Evolutionary conservation across 2,888 invertebrate species (phyloP).

Genomic region (Lamellibrachia satsuma): DNA sequence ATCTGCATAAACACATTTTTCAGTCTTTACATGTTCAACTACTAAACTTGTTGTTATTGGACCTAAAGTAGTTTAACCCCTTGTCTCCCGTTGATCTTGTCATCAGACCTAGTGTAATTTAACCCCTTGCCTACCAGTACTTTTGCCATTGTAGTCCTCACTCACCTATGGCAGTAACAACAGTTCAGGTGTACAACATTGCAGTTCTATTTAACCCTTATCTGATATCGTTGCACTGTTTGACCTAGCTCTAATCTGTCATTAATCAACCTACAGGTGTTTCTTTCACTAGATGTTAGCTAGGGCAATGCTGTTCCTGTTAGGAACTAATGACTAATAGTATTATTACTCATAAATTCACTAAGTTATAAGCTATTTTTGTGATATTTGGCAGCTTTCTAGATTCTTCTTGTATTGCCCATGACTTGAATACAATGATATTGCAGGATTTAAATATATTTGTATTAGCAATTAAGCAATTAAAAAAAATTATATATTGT

Average conservation of each 20-base stretch:
- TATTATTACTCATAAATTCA: too few species aligned
- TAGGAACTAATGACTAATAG: not conserved
- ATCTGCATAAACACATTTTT: too few species aligned
- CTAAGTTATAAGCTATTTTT: too few species aligned
- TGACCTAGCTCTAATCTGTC: not conserved
- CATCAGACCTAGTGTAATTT: not conserved
- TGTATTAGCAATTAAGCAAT: too few species aligned
- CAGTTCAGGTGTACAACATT: not conserved
- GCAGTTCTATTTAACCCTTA: not conserved
- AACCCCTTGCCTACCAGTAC: not conserved
- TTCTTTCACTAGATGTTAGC: not conserved
- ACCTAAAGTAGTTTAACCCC: not conserved
- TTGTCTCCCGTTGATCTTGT: not conserved
- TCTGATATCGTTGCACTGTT: not conserved
- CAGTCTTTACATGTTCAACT: not conserved
- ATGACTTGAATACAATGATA: too few species aligned
- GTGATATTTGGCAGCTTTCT: too few species aligned
- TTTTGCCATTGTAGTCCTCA: not conserved
- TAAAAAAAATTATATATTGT: too few species aligned
- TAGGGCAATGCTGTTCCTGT: not conserved
- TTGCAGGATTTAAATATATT: too few species aligned
- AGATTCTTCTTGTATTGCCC: too few species aligned
- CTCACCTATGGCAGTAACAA: not conserved
- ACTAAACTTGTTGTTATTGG: not conserved
- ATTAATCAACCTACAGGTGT: not conserved